Conservation (phyloP, 2,888 invertebrate species). For the Drosophila quinaria region DNA sequence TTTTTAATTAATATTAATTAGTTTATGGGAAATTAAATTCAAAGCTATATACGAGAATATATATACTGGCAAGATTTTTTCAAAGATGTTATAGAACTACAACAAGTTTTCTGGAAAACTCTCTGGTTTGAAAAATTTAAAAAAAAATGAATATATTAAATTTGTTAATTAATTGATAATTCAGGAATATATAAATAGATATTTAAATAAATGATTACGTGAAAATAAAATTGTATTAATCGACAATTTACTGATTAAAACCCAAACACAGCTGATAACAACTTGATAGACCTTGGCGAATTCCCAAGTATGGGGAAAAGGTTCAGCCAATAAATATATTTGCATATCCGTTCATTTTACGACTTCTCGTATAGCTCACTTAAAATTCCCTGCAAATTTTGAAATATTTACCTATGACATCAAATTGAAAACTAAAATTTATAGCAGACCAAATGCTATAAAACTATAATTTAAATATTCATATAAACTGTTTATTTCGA, state of each 20-base stretch:
- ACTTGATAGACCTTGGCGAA: neutral
- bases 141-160: too few species aligned
- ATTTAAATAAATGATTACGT: too few species aligned
- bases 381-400: neutral
- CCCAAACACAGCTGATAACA: neutral
- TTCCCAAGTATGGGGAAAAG: neutral
- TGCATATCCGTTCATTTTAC: neutral
- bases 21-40: neutral
- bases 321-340: neutral
- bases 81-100: too few species aligned
- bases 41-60: neutral
- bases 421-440: neutral
- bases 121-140: neutral
- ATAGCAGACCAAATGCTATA: constrained; percentile 8
- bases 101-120: neutral
- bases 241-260: neutral
- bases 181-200: too few species aligned
- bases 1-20: neutral
- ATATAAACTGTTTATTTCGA: constrained; percentile 1
- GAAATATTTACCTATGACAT: constrained; percentile 2
- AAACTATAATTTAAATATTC: constrained; percentile 4
- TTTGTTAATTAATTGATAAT: too few species aligned
- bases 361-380: neutral
- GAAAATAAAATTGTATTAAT: neutral
- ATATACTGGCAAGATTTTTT: neutral